Base-by-base conservation (phyloP, 2,113 vertebrate species). In the Diphyllodes magnificus region DNA sequence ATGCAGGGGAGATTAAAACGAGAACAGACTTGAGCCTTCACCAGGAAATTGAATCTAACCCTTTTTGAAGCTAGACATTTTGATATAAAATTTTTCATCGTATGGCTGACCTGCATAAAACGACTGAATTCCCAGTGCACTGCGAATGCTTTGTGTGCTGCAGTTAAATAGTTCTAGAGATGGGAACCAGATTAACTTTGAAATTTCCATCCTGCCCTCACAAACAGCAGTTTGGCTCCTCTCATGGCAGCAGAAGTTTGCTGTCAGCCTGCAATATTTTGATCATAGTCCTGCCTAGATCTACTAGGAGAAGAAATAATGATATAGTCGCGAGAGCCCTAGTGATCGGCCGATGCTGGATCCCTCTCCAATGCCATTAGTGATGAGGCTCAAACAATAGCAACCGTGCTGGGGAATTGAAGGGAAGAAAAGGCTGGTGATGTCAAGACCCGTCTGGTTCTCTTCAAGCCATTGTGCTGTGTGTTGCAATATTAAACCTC, bases 1-100 rank as follows among this genome's bases (percentile, higher is more conserved):
- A 86, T 7, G 4, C 69, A 90, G 88, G 88, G 83, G 92, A 93
- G 95, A 86, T 95, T 92, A 93, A 96, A 95, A 96, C 90, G 86
- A 93, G 76, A 93, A 94, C 76, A 64, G 88, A 90, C 88, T 94
- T 8, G 0, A 88, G 79, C 40, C 69, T 96, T 71, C 85, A 93
- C 76, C 64, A 83, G 90, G 82, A 95, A 94, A 96, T 95, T 90
- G 68, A 94, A 88, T 94, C 82, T 90, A 94, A 90, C 47, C 49
- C 88, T 90, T 83, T 97, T 95, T 94, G 94, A 97, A 97, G 95
- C 90, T 77, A 96, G 93, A 70, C 85, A 81, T 94, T 95, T 94
- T 96, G 93, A 94, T 96, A 94, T 83, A 85, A 94, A 93, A n/a
- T 86, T 94, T 94, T 95, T 94, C 90, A 95, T 93, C 3, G 1